Percentiles rank a stretch among this genome's conserved stretches.
Conservation (phyloP, 2,888 invertebrate genomes). For the Lasioglossum figueresi region DNA sequence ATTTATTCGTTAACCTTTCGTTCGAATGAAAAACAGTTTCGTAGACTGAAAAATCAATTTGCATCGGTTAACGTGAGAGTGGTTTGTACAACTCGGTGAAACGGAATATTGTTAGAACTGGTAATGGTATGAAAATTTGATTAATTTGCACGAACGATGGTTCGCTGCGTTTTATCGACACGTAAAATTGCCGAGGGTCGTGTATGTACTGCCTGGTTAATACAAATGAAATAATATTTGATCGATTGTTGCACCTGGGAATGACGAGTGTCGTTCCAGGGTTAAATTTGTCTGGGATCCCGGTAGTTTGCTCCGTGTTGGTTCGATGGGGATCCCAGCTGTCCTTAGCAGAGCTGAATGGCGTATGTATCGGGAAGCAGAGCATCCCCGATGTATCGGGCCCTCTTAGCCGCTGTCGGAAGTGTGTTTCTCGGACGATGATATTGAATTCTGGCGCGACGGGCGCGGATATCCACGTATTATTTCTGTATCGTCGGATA, state of each 20-base stretch:
- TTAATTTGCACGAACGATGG: not conserved
- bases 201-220: not conserved
- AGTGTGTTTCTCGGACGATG: conserved; percentile 13
- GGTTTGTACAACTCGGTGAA: not conserved
- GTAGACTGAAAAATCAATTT: not conserved
- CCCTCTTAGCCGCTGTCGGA: conserved; percentile 12
- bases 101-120: not conserved
- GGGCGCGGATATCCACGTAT: conserved; percentile 29
- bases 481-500: conserved; percentile 48
- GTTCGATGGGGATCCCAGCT: not conserved
- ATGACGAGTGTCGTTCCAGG: too few species aligned
- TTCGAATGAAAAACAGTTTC: not conserved
- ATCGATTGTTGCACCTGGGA: not conserved
- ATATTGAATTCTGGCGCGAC: conserved; percentile 30
- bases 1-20: not conserved
- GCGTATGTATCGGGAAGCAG: not conserved
- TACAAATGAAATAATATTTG: not conserved
- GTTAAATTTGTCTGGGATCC: too few species aligned
- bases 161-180: too few species aligned
- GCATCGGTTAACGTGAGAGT: not conserved
- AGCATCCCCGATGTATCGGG: not conserved
- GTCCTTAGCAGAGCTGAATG: not conserved
- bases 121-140: not conserved
- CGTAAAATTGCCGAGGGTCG: not conserved
- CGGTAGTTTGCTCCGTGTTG: not conserved